Conservation (phyloP, 2,888 invertebrate species). For the Campoplex capitator region DNA sequence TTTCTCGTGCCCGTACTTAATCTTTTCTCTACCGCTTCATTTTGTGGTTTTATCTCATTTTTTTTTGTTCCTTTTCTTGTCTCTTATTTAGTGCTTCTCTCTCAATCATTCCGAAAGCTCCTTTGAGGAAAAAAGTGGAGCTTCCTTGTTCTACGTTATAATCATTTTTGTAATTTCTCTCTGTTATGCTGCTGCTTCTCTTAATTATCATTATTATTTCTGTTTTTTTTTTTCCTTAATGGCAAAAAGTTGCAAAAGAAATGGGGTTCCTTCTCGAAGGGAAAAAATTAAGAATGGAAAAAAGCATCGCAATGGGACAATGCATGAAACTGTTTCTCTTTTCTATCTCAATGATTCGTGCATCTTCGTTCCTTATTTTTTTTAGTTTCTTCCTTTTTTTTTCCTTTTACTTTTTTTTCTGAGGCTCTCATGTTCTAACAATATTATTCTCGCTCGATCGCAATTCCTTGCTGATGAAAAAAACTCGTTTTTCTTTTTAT, state of each 20-base stretch:
- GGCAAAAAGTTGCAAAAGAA: background rate
- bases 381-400: slow-evolving; percentile 12
- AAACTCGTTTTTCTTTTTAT: background rate
- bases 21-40: slow-evolving; percentile 46
- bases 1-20: slow-evolving; percentile 73
- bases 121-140: slow-evolving; percentile 51
- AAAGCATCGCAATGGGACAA: slow-evolving; percentile 76
- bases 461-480: slow-evolving; percentile 25
- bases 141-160: slow-evolving; percentile 42
- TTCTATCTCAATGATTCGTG: slow-evolving; percentile 10
- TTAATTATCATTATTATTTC: slow-evolving; percentile 14
- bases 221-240: slow-evolving; percentile 35
- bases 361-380: background rate
- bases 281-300: slow-evolving; percentile 40
- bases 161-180: slow-evolving; percentile 46
- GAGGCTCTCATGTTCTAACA: slow-evolving; percentile 50
- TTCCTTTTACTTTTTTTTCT: background rate
- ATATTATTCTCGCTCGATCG: slow-evolving; percentile 16
- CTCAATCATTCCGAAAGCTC: slow-evolving; percentile 62
- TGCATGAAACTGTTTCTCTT: slow-evolving; percentile 71
- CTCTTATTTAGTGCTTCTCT: slow-evolving; percentile 72
- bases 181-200: slow-evolving; percentile 37
- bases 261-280: background rate
- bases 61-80: slow-evolving; percentile 45
- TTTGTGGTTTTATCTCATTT: slow-evolving; percentile 16